A percentile compares a stretch with the other conserved stretches of the same genome.
These are phyloP conservation scores for Vanacampus margaritifer DNA, from an alignment of 2,113 vertebrate species.

Conservation along the genomic window DNA sequence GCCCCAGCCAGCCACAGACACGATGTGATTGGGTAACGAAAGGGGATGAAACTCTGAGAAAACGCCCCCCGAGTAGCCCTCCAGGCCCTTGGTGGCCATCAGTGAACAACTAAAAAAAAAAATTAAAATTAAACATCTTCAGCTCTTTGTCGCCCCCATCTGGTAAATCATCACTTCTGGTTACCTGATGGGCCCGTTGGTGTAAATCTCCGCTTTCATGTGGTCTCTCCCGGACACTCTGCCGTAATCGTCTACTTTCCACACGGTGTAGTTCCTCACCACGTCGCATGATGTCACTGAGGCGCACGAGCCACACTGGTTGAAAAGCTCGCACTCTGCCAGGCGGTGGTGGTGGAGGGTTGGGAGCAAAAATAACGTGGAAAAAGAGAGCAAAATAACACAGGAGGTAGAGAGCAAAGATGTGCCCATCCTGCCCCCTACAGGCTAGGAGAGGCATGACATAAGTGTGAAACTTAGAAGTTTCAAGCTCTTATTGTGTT, in stretches of 20 bases:
- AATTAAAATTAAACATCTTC: background rate
- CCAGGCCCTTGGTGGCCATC: conserved; percentile 86
- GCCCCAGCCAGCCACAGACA: conserved; percentile 92
- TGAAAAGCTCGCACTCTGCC: conserved; percentile 84
- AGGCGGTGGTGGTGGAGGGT: too few relatives aligned
- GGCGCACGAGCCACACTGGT: conserved; percentile 85
- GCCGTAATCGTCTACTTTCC: conserved; percentile 66
- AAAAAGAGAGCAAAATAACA: background rate
- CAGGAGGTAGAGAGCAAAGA: background rate
- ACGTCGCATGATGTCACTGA: conserved; percentile 81
- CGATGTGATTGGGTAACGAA: conserved; percentile 82
- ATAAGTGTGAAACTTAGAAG: too few relatives aligned
- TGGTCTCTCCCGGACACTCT: conserved; percentile 52
- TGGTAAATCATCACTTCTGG: background rate
- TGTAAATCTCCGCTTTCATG: conserved; percentile 63
- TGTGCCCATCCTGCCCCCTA: background rate
- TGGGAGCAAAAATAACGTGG: background rate
- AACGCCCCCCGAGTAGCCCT: conserved; percentile 82
- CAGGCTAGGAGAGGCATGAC: background rate
- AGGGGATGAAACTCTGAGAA: conserved; percentile 78
- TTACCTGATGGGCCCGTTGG: conserved; percentile 61
- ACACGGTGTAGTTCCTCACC: conserved; percentile 62
- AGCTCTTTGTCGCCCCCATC: background rate
- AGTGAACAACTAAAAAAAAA: conserved; percentile 82
- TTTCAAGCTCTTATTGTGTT: too few relatives aligned